phyloP scores from a whole-genome alignment of 37 sponge, comb jelly and placozoan species.

The Theonella swinhoei region DNA sequence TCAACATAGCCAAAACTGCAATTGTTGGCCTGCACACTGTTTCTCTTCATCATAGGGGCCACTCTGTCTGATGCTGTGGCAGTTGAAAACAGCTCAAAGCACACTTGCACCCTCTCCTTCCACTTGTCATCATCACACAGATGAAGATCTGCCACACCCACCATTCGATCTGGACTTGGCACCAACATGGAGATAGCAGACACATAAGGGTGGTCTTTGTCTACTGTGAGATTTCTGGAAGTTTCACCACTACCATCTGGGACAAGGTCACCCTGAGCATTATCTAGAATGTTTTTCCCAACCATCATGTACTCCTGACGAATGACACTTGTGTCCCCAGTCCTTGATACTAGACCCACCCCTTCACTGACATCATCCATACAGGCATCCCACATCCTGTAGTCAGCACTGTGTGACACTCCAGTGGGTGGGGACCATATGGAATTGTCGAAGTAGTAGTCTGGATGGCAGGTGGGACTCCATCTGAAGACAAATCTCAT shows the following conservation, averaged over 20 bases:
- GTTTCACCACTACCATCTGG: conserved; percentile 22
- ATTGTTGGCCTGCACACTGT: too few species aligned
- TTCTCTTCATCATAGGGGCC: too few species aligned
- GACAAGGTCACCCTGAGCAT: conserved; percentile 23
- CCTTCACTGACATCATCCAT: conserved; percentile 38
- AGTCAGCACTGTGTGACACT: conserved; percentile 41
- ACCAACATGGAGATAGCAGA: conserved; percentile 32
- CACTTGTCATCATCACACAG: conserved; percentile 33
- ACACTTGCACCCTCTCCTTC: conserved; percentile 43
- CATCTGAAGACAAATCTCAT: conserved; percentile 39
- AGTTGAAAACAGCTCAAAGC: conserved; percentile 52
- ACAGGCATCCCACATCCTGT: conserved; percentile 51
- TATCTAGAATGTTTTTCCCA: too few species aligned
- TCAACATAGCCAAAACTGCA: conserved; percentile 60
- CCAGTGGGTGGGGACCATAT: conserved; percentile 67
- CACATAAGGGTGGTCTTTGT: conserved; percentile 22
- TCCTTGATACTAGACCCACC: conserved; percentile 39
- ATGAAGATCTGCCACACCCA: conserved; percentile 45
- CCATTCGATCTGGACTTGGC: conserved; percentile 41
- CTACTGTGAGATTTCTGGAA: not conserved
- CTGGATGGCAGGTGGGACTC: conserved; percentile 29
- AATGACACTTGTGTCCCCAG: conserved; percentile 8
- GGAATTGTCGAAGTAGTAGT: conserved; percentile 11
- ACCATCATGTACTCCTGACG: conserved; percentile 22
- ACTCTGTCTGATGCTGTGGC: conserved; percentile 27